Evolutionary conservation across 1,140 invertebrate species (phyloP), one percentile per base, ranked within the genome.

Genomic region (Bombus superbus): DNA sequence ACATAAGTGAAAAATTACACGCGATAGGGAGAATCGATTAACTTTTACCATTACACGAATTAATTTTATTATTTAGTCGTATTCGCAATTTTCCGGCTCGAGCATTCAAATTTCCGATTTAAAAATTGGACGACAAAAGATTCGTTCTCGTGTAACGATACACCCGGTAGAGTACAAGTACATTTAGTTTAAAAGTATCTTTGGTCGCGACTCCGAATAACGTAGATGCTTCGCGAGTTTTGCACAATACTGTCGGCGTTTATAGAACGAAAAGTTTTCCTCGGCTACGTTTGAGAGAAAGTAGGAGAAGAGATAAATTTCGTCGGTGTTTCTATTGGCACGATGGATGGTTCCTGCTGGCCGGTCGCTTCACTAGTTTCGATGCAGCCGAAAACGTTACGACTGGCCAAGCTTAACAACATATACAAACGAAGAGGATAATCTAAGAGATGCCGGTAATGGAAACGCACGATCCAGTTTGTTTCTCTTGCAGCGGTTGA

Each of bases 281-380:
- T 1, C 32, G 32, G 73, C 10, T 42, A 5, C 11, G 69, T 72
- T 72, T 28, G 6, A 28, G 47, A 38, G 74, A 76, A 76, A 76
- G 74, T 40, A 40, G 13, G 53, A 59, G 35, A 59, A 59, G 47
- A 76, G 47, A 76, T 59, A 59, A 76, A 76, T 76, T 76, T 40
- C 74, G 25, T 15, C 53, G 35, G 22, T 76, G 74, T 76, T 76
- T 76, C 74, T 59, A 76, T 76, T 76, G 74, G 74, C 74, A 76
- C 35, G 32, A 25, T 8, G 18, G 25, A 76, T 22, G 22, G 18
- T 32, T 28, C 28, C 28, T 42, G 73, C n/a, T 59, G 74, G 28
- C 75, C 71, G 22, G 71, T 9, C 28, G 10, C 28, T 53, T 53
- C 3, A 18, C 35, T 62, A 42, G 57, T 32, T 77, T 42, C n/a